Percentiles rank a stretch among this genome's conserved stretches.
Evolutionary conservation across 2,888 invertebrate species (phyloP).

Genomic region (Chironomus tentans): DNA sequence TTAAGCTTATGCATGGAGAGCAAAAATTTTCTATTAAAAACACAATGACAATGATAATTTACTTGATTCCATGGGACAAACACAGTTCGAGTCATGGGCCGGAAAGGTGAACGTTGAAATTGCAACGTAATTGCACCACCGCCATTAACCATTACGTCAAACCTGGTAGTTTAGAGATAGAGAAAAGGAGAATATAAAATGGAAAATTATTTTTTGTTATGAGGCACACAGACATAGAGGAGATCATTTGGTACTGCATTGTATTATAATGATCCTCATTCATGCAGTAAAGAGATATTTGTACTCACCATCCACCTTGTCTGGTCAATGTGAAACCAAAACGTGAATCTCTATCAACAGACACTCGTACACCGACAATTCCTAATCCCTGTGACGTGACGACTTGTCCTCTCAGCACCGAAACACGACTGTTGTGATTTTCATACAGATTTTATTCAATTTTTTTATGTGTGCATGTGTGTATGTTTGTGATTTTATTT

Average conservation of each 20-base stretch:
- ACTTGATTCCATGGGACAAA: conserved; percentile 90
- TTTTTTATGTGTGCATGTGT: background rate
- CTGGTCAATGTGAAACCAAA: conserved; percentile 94
- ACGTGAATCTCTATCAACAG: conserved; percentile 85
- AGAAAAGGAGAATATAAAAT: background rate
- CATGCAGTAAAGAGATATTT: background rate
- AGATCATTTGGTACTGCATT: background rate
- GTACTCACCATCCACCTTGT: conserved; percentile 86
- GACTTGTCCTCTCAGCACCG: conserved; percentile 97
- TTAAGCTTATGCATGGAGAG: too few relatives aligned
- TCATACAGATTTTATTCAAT: background rate
- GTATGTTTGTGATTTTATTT: background rate
- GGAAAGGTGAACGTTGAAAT: conserved; percentile 92
- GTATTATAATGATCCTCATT: background rate
- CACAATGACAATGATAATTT: conserved; percentile 5
- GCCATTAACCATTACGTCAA: conserved; percentile 97
- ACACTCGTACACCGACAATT: conserved; percentile 93
- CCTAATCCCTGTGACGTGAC: conserved; percentile 90
- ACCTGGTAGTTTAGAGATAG: conserved; percentile 50
- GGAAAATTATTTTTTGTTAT: background rate
- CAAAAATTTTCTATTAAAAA: background rate
- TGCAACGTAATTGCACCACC: conserved; percentile 95
- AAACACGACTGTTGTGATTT: conserved; percentile 72
- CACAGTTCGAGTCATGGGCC: conserved; percentile 76
- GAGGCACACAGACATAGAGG: background rate